Evolutionary conservation across 2,113 vertebrate species (phyloP), one percentile per base, ranked within the genome.

Genomic region (Leptosomus discolor): DNA sequence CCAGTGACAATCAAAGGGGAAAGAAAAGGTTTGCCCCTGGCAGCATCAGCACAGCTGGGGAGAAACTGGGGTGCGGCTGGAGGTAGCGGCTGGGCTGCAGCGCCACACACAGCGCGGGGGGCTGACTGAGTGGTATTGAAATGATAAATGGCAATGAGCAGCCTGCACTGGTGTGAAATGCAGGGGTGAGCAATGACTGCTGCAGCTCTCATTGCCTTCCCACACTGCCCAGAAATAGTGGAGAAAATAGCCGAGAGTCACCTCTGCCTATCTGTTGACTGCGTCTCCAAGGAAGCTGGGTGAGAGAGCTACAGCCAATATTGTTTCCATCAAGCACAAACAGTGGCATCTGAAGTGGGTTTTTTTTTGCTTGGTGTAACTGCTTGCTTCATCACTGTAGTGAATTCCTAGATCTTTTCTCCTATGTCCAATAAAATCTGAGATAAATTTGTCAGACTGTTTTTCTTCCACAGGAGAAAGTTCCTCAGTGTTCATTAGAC

Each of bases 51-150:
- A 50, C 18, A 14, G 32, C 48, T 50, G 23, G 57, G 41, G 27
- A 78, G 32, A 57, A 61, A 63, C 4, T 14, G 41, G 26, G 73
- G 3, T 46, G 61, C 53, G 29, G 43, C 57, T 48, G 45, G 67
- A 86, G 46, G 14, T 14, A 11, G 16, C 7, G 53, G 57, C 64
- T 75, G 53, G n/a, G 39, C 68, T 63, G 74, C 67, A 68, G 43
- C 21, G 34, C 48, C 5, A 5, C 30, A 32, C 8, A 8, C 57
- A n/a, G 58, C 3, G 1, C 1, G 0, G 30, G 11, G 43, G 17
- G 39, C 34, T 75, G 51, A 2, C 8, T 43, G 41, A 53, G 29
- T 4, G 23, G 22, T 21, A 45, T 1, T 16, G 50, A 68, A 70
- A n/a, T 17, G 22, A 34, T 30, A 63, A 75, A 71, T 12, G 78